Base-by-base conservation (phyloP, 1,140 invertebrate species). In the Parapsyche elsis region DNA sequence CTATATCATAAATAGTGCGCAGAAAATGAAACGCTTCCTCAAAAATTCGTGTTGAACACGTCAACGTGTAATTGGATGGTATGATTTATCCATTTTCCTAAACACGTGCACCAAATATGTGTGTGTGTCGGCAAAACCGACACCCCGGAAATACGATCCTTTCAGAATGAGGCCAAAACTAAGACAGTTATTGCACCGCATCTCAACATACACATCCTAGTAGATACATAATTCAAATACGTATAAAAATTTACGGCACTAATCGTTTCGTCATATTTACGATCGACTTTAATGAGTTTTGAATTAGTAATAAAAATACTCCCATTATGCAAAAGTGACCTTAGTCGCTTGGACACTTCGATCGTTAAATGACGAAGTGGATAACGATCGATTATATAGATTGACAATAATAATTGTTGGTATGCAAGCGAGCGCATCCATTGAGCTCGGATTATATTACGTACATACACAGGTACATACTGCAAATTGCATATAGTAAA, bases 21-120 rank as follows among this genome's bases (percentile, higher is more conserved):
- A 67, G 14, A 67, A 67, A 67, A 12, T 12, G 16, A 53, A 12
- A 14, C 24, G 23, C 24, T 67, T 67, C 64, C 64, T 26, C 64
- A 24, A 67, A 26, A 12, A 67, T 67, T 67, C 64, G 24, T 67
- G 64, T 67, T 73, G 45, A 30, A 73, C 38, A 49, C 71, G 71
- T 73, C 71, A 49, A 73, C 71, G 38, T 73, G 46, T 73, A 73
- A 73, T 73, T 73, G 71, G 16, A 46, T n/a, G 24, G 4, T 46
- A 9, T 73, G 71, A 73, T 73, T 73, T 73, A 73, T 73, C 71
- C 45, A 16, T 46, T 38, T 38, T 38, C 30, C 30, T 38, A 38
- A 1, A 38, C 30, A 38, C 30, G 30, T 38, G 30, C 30, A 38
- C 1, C 30, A 38, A 4, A n/a, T n/a, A n/a, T n/a, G n/a, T 7